A percentile compares a stretch with the other conserved stretches of the same genome.
phyloP scores from a whole-genome alignment of 2,888 invertebrate genomes.

The Dermolepida albohirtum region DNA sequence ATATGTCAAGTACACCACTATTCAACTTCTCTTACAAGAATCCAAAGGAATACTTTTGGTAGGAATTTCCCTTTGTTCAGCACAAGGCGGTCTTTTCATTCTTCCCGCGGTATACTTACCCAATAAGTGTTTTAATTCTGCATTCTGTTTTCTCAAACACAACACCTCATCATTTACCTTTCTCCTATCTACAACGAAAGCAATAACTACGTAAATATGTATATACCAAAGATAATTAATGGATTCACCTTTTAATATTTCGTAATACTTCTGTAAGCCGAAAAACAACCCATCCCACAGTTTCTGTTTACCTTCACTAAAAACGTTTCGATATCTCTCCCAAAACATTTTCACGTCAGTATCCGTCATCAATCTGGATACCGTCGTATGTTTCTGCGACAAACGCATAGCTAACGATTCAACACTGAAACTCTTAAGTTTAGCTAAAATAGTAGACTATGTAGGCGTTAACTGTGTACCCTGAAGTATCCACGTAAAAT shows the following conservation, averaged over 20 bases:
- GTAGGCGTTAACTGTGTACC: slow-evolving; percentile 48
- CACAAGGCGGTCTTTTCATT: slow-evolving; percentile 54
- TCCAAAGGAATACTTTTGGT: slow-evolving; percentile 1
- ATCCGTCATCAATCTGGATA: slow-evolving; percentile 67
- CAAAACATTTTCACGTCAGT: slow-evolving; percentile 76
- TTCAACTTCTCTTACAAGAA: slow-evolving; percentile 2
- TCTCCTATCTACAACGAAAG: slow-evolving; percentile 71
- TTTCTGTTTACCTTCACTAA: slow-evolving; percentile 72
- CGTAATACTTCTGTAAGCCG: slow-evolving; percentile 75
- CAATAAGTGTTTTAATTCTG: slow-evolving; percentile 75
- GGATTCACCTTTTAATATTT: slow-evolving; percentile 71
- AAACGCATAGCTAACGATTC: slow-evolving; percentile 51
- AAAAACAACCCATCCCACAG: slow-evolving; percentile 78
- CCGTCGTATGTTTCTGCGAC: slow-evolving; percentile 61
- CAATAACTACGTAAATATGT: no score
- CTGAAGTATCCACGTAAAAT: slow-evolving; percentile 58
- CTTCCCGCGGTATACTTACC: slow-evolving; percentile 67
- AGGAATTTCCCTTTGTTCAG: slow-evolving; percentile 45
- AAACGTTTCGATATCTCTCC: slow-evolving; percentile 73
- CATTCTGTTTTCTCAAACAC: slow-evolving; percentile 74
- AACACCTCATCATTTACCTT: slow-evolving; percentile 75
- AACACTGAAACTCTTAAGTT: slow-evolving; percentile 25
- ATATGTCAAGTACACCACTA: neutral
- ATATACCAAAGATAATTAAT: neutral
- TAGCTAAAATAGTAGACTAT: neutral